A percentile compares a stretch with the other conserved stretches of the same genome.
These are phyloP conservation scores for Cheirogaleus major DNA, from an alignment of 2,797 vertebrate genomes.

Conservation along the genomic window DNA sequence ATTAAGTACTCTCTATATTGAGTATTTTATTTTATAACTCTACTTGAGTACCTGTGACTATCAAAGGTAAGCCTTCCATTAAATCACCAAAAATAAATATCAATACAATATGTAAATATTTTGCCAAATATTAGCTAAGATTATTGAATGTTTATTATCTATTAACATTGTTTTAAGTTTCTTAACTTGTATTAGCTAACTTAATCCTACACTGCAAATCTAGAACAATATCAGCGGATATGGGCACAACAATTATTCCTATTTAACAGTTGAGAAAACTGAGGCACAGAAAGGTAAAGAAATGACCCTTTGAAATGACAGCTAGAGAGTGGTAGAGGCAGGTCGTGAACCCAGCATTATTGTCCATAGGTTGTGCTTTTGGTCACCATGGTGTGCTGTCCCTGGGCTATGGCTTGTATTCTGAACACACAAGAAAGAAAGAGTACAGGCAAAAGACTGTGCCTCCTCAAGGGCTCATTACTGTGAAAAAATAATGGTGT, in stretches of 20 bases:
- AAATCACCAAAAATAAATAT: background rate
- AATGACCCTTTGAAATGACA: background rate
- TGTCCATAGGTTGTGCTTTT: background rate
- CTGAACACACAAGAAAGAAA: background rate
- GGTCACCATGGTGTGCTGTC: background rate
- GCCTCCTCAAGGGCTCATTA: background rate
- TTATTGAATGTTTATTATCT: background rate
- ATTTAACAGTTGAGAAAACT: background rate
- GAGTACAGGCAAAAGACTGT: background rate
- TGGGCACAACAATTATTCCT: background rate
- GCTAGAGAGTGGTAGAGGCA: background rate
- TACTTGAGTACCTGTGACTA: background rate
- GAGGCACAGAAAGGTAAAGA: background rate
- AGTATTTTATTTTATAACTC: background rate
- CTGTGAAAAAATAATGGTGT: background rate
- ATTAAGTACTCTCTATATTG: background rate
- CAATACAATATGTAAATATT: background rate
- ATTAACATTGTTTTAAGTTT: background rate
- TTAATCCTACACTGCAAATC: background rate
- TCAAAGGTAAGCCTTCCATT: background rate
- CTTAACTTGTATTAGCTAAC: background rate
- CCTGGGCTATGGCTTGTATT: background rate
- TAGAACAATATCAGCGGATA: background rate
- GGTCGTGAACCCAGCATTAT: background rate
- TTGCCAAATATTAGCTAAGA: background rate